Conservation (phyloP, 1,140 invertebrate species). For the Drosophila watanabei region DNA sequence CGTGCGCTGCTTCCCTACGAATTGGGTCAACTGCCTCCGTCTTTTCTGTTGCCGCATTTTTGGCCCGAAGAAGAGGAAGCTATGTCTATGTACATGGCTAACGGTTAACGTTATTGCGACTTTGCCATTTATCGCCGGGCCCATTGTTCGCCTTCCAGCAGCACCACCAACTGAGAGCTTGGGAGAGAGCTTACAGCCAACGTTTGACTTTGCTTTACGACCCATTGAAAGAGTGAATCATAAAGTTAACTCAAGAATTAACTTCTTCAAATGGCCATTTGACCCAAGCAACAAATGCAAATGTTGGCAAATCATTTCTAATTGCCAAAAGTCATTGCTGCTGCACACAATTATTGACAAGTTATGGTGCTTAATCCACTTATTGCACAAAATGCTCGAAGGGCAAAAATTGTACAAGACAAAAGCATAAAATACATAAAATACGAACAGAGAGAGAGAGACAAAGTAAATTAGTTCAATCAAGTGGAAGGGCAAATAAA, state of each 20-base stretch:
- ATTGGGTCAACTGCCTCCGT: slow-evolving; percentile 70
- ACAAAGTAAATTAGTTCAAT: slow-evolving; percentile 32
- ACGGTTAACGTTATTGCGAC: slow-evolving; percentile 83
- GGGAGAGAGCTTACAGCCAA: slow-evolving; percentile 6
- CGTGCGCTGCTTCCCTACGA: slow-evolving; percentile 39
- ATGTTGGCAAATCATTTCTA: slow-evolving; percentile 44
- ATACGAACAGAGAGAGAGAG: background rate
- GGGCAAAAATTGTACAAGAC: slow-evolving; percentile 10
- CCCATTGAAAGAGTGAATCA: slow-evolving; percentile 43
- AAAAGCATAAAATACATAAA: slow-evolving; percentile 26
- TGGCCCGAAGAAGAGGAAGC: slow-evolving; percentile 51
- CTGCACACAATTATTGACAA: slow-evolving; percentile 23
- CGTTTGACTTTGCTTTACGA: slow-evolving; percentile 72
- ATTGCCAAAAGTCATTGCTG: slow-evolving; percentile 26
- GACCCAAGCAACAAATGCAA: slow-evolving; percentile 24
- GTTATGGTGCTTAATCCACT: slow-evolving; percentile 10
- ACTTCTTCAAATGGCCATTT: slow-evolving; percentile 26
- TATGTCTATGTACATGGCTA: slow-evolving; percentile 26
- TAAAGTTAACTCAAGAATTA: slow-evolving; percentile 22
- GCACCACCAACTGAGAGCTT: slow-evolving; percentile 29
- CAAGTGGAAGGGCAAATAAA: slow-evolving; percentile 38
- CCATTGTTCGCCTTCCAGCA: slow-evolving; percentile 61
- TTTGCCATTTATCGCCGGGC: slow-evolving; percentile 76
- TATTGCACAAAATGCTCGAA: slow-evolving; percentile 19
- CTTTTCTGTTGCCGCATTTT: slow-evolving; percentile 56